Evolutionary conservation across 2,113 vertebrate genomes (phyloP).

Genomic region (Apus apus): DNA sequence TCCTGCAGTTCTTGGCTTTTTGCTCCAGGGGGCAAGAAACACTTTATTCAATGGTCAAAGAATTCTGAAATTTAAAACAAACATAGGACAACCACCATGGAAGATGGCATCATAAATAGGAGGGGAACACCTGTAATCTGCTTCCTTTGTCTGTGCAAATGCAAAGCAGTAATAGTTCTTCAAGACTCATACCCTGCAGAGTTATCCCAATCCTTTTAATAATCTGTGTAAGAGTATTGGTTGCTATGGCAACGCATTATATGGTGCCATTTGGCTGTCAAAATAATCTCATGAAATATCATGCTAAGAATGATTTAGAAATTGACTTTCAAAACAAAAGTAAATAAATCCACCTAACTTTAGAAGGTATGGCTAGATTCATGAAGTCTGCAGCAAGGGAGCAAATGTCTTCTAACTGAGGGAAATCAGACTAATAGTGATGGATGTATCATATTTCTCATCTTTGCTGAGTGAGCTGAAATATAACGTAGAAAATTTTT

Average conservation of each 20-base stretch:
- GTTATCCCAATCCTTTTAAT: slow-evolving; percentile 44
- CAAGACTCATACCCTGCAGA: neutral
- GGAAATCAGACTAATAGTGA: neutral
- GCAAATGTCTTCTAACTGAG: neutral
- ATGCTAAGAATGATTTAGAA: slow-evolving; percentile 19
- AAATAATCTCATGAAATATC: slow-evolving; percentile 51
- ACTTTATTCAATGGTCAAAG: neutral
- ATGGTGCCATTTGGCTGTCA: slow-evolving; percentile 33
- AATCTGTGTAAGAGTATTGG: slow-evolving; percentile 26
- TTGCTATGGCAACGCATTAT: slow-evolving; percentile 42
- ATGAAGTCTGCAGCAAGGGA: neutral
- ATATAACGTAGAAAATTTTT: neutral
- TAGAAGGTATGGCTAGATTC: neutral
- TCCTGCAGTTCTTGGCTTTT: slow-evolving; percentile 41
- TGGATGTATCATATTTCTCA: neutral
- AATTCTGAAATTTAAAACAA: neutral
- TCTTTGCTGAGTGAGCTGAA: neutral
- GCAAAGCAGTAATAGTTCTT: neutral
- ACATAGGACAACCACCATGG: neutral
- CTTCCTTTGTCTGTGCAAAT: slow-evolving; percentile 11
- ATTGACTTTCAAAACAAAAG: slow-evolving; percentile 18
- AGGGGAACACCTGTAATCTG: neutral
- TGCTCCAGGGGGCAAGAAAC: slow-evolving; percentile 27
- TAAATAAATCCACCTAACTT: neutral
- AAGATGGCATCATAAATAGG: neutral